Evolutionary conservation across 2,797 vertebrate species (phyloP).

Genomic region (Chelonia mydas): DNA sequence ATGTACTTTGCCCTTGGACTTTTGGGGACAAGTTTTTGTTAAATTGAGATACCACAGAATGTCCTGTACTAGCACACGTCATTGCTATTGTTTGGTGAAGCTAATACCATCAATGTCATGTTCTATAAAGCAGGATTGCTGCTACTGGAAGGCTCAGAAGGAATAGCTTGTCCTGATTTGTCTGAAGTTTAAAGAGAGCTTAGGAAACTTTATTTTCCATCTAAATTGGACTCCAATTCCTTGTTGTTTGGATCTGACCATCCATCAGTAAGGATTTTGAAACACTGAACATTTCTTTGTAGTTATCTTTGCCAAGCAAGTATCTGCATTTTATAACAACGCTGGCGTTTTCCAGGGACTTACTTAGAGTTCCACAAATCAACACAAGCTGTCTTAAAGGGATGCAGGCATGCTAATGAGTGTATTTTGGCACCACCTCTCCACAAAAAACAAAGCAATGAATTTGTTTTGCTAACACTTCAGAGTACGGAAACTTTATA

Average conservation of each 20-base stretch:
- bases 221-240: not conserved
- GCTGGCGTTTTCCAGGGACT: conserved; percentile 2
- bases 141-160: fast-evolving
- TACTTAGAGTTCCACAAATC: not conserved
- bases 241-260: conserved; percentile 1
- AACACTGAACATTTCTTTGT: not conserved
- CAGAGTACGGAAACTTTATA: not conserved
- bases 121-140: not conserved
- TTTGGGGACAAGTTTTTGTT: not conserved
- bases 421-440: not conserved
- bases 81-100: not conserved
- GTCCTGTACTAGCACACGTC: not conserved
- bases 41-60: not conserved
- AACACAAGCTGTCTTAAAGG: not conserved
- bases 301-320: not conserved
- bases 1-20: not conserved
- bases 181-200: not conserved
- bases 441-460: not conserved
- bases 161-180: not conserved
- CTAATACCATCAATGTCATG: fast-evolving
- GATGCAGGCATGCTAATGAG: not conserved
- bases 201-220: not conserved
- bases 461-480: not conserved
- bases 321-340: not conserved
- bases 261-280: not conserved